Evolutionary conservation across 1,140 invertebrate genomes (phyloP), one percentile per base, ranked within the genome.

Genomic region (Mamestra configurata): DNA sequence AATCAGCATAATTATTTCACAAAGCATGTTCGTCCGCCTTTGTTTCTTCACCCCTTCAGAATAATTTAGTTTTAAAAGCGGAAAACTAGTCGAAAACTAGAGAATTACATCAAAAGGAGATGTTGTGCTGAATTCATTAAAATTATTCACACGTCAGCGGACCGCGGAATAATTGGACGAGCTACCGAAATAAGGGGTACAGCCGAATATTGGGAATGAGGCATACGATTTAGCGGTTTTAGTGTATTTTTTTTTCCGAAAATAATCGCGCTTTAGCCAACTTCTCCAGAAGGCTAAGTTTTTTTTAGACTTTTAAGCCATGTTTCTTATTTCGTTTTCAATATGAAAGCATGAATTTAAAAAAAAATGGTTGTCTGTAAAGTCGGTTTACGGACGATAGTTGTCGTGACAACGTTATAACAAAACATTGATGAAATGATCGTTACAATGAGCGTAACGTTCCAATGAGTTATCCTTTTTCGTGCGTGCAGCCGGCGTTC

Each of bases 101-200:
- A 37, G 18, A 20, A 18, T 0, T 18, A 64, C 35, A 64, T 64
- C 59, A 64, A 64, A 64, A 64, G n/a, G 46, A 49, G 53, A 55
- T 24, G 59, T 37, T 37, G 31, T 35, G 27, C n/a, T 40, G 59
- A 40, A 64, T 64, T 37, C 59, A 64, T 64, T 64, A 37, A 64
- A 64, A 20, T 64, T 20, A 64, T 40, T 64, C 31, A 40, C 59
- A 64, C 59, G 59, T 64, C 6, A 64, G 40, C 59, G 59, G 18
- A 37, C 10, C 10, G 8, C 15, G 1, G 6, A 15, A 64, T 64
- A 64, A 64, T 64, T 64, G 59, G 59, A 64, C 18, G 35, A 18
- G 57, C 57, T n/a, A 15, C 55, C 59, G 31, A 64, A 64, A 40
- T 64, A 64, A 40, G 59, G 53, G 53, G 53, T 22, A 24, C 20